phyloP scores from a whole-genome alignment of 2,113 vertebrate genomes.

The Falcunculus frontatus region DNA sequence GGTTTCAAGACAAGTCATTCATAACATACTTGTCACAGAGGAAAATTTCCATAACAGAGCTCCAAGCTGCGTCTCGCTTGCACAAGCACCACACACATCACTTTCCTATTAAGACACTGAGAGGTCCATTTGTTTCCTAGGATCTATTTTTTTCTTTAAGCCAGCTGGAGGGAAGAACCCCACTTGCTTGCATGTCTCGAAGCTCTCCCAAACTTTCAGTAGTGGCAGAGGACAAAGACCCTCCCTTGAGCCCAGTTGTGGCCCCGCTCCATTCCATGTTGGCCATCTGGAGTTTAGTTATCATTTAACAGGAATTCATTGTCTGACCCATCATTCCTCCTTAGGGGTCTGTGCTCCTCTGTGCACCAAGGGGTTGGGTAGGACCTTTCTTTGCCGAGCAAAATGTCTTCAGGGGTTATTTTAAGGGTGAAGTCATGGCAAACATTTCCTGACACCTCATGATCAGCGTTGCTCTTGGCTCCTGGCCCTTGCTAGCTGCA shows the following conservation, averaged over 20 bases:
- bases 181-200: background rate
- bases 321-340: background rate
- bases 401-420: conserved; percentile 23
- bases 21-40: conserved; percentile 64
- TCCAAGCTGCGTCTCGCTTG: background rate
- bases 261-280: background rate
- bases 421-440: conserved; percentile 44
- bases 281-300: background rate
- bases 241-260: background rate
- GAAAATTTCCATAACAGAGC: conserved; percentile 60
- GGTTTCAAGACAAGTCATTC: conserved; percentile 61
- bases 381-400: background rate
- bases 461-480: conserved; percentile 1
- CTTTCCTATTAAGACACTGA: background rate
- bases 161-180: background rate
- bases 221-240: background rate
- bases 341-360: background rate
- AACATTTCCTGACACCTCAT: conserved; percentile 46
- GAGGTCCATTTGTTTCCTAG: background rate
- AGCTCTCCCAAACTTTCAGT: background rate
- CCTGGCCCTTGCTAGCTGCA: background rate
- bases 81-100: background rate
- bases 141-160: background rate
- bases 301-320: background rate
- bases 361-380: background rate